Base-by-base conservation (phyloP, 2,113 vertebrate species). In the Psilopogon haemacephalus region DNA sequence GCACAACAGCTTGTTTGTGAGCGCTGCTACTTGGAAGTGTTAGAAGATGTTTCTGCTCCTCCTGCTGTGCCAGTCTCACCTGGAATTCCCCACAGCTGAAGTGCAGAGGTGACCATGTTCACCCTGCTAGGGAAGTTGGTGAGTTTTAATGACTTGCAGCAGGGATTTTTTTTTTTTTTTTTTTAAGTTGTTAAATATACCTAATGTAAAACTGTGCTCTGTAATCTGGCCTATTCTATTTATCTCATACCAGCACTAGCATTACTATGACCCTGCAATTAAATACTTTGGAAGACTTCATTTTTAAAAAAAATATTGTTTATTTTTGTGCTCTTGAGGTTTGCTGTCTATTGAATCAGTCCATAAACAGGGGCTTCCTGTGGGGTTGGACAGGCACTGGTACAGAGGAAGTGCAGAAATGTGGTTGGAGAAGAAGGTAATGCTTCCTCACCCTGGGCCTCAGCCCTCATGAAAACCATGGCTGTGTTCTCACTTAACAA, bases 401-500 rank as follows among this genome's bases (percentile, higher is more conserved):
- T 30, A 8, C 2, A 5, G 26, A 71, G 33, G 15, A 67, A 48
- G 15, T 58, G 12, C 30, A 55, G 28, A 60, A 59, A 23, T 14
- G 11, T 10, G 9, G 16, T 30, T 55, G 33, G 40, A 73, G 38
- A 65, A n/a, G 71, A 79, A 48, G 58, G 42, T 54, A 26, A 14
- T 54, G 11, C 28, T 75, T 89, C 75, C 50, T 83, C 19, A 6
- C 18, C 0, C 0, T 27, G 48, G 59, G 48, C 23, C n/a, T 69
- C 68, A 80, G 59, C 56, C 0, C 0, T 26, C 16, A n/a, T 76
- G 26, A 86, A 79, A 73, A 38, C 28, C 4, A 0, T 56, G 30
- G 6, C 30, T 0, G 0, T 46, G 32, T 91, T 80, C 75, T 62
- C 55, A 58, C 12, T 69, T 84, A 35, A 35, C 21, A 8, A 28